Conservation (phyloP, 2,888 invertebrate species). For the Azorinus chamasolen region DNA sequence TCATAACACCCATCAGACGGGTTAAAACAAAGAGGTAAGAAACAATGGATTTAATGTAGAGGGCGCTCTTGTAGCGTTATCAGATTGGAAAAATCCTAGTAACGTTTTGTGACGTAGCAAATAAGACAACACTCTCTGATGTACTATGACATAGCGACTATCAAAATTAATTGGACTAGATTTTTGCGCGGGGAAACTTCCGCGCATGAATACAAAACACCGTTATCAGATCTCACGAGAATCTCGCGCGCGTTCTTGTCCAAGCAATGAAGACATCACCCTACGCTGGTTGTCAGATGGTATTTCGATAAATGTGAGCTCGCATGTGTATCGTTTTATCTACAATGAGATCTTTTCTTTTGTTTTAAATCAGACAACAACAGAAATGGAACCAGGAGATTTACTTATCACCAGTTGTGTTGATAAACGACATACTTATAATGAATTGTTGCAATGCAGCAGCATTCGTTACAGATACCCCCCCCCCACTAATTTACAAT, state of each 20-base stretch:
- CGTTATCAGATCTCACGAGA: constrained; percentile 60
- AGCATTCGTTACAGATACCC: too few relatives aligned
- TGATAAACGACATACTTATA: too few relatives aligned
- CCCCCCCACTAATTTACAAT: too few relatives aligned
- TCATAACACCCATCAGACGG: too few relatives aligned
- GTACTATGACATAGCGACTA: not conserved
- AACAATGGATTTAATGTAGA: too few relatives aligned
- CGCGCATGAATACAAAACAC: constrained; percentile 57
- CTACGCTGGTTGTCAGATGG: constrained; percentile 43
- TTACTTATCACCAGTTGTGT: too few relatives aligned
- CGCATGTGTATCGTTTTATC: constrained; percentile 30
- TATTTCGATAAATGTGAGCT: constrained; percentile 32
- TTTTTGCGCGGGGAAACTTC: constrained; percentile 49
- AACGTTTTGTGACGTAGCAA: too few relatives aligned
- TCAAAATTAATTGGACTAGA: constrained; percentile 54
- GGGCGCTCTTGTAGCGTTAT: constrained; percentile 19
- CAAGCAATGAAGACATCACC: constrained; percentile 37
- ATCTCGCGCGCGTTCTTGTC: constrained; percentile 43
- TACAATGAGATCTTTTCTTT: constrained; percentile 21
- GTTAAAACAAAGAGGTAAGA: too few relatives aligned
- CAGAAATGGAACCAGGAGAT: not conserved
- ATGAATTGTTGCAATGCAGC: too few relatives aligned
- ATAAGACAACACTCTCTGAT: too few relatives aligned
- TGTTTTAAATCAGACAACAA: constrained; percentile 13
- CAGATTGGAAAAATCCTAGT: not conserved